These are phyloP conservation scores for Aporophyla lueneburgensis DNA, from an alignment of 2,888 invertebrate species.

Conservation along the genomic window DNA sequence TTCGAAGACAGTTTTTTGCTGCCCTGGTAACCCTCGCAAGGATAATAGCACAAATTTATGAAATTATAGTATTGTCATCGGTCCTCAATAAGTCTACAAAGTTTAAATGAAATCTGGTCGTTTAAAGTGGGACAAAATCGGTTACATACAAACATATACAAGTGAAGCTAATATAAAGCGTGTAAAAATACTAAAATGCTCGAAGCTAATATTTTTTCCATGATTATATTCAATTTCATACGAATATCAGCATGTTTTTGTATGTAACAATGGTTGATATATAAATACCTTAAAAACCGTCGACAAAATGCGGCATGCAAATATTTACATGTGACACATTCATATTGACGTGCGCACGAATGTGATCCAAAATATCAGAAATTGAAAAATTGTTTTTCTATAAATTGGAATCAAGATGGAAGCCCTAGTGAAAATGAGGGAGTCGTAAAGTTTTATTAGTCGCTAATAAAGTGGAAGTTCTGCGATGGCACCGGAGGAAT, in stretches of 20 bases:
- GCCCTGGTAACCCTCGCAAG: too few relatives aligned
- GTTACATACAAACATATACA: too few relatives aligned
- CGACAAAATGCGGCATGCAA: neutral
- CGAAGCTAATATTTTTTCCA: neutral
- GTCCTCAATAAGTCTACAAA: too few relatives aligned
- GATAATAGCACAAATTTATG: too few relatives aligned
- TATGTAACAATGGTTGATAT: neutral
- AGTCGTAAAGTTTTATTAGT: slow-evolving; percentile 75
- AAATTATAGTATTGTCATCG: too few relatives aligned
- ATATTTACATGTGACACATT: slow-evolving; percentile 12
- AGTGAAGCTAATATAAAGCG: too few relatives aligned
- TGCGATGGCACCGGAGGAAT: slow-evolving; percentile 68
- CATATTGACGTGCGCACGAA: slow-evolving; percentile 19
- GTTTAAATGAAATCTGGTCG: too few relatives aligned
- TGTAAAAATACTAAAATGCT: too few relatives aligned
- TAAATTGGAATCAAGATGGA: slow-evolving; percentile 64
- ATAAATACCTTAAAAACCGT: neutral
- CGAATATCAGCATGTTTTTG: neutral
- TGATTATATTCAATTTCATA: neutral
- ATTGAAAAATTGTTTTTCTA: slow-evolving; percentile 64
- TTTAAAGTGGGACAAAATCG: too few relatives aligned
- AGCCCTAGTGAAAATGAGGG: slow-evolving; percentile 64
- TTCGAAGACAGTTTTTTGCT: too few relatives aligned
- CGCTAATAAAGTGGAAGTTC: slow-evolving; percentile 74
- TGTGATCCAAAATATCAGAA: slow-evolving; percentile 47